These are phyloP conservation scores for Habropoda laboriosa DNA, from an alignment of 1,140 invertebrate species.

Conservation along the genomic window DNA sequence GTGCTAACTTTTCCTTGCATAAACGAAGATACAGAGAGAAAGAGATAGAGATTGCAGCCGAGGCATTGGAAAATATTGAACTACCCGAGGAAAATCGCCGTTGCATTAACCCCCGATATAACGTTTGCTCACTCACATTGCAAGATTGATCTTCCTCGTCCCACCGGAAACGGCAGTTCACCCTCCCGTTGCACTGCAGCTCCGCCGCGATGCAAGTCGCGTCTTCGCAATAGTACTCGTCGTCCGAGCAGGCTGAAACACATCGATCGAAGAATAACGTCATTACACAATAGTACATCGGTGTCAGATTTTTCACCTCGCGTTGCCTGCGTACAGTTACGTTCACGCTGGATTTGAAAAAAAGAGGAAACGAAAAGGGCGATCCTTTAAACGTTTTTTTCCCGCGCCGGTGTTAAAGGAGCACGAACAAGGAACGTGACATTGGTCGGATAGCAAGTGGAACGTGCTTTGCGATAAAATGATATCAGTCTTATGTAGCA, in stretches of 20 bases:
- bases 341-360: neutral
- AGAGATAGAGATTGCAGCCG: neutral
- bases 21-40: neutral
- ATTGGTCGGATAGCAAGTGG: neutral
- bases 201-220: constrained; percentile 88
- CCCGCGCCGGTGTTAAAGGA: neutral
- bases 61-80: constrained; percentile 37
- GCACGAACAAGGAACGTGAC: neutral
- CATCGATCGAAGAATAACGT: neutral
- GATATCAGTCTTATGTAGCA: neutral
- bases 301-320: neutral
- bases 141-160: constrained; percentile 89
- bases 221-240: constrained; percentile 93
- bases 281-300: neutral
- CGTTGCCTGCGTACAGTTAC: neutral
- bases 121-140: constrained; percentile 82
- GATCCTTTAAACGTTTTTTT: neutral
- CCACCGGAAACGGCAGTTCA: constrained; percentile 92
- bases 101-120: constrained; percentile 40
- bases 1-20: neutral
- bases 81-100: neutral
- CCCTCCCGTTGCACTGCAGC: constrained; percentile 88
- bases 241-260: constrained; percentile 78
- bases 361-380: too few relatives aligned
- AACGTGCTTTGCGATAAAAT: neutral